A percentile compares a stretch with the other conserved stretches of the same genome.
Conservation (phyloP, 1,140 invertebrate genomes). For the Eumaeus atala region DNA sequence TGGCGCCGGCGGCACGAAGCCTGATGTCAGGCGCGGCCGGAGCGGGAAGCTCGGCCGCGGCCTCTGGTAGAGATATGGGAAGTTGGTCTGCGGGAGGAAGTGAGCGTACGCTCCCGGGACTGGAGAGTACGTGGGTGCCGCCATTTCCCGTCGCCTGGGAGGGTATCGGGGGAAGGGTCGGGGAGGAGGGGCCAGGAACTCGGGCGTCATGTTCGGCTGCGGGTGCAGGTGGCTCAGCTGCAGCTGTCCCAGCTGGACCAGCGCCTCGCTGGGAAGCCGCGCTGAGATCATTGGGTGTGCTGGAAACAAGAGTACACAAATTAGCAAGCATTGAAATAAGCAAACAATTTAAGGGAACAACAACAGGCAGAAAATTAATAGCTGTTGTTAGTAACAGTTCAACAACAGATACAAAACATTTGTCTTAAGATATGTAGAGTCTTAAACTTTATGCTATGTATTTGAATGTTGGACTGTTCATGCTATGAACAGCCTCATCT, state of each 20-base stretch:
- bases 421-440: too few relatives aligned
- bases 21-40: conserved; percentile 47
- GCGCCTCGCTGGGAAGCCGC: conserved; percentile 70
- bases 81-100: conserved; percentile 49
- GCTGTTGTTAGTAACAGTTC: too few relatives aligned
- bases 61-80: conserved; percentile 49
- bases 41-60: conserved; percentile 45
- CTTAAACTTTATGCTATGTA: too few relatives aligned
- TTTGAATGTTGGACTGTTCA: too few relatives aligned
- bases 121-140: conserved; percentile 41
- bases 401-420: too few relatives aligned
- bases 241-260: conserved; percentile 64
- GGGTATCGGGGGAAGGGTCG: conserved; percentile 64
- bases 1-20: conserved; percentile 55
- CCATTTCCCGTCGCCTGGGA: conserved; percentile 39
- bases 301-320: conserved; percentile 30
- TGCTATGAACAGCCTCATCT: too few relatives aligned
- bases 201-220: conserved; percentile 60
- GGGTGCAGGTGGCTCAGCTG: conserved; percentile 59
- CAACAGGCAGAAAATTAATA: not conserved
- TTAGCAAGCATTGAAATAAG: not conserved
- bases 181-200: conserved; percentile 68
- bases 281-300: conserved; percentile 72
- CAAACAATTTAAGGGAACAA: not conserved
- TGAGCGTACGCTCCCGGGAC: conserved; percentile 50